Evolutionary conservation across 2,888 invertebrate species (phyloP).

Genomic region (Salticus scenicus): DNA sequence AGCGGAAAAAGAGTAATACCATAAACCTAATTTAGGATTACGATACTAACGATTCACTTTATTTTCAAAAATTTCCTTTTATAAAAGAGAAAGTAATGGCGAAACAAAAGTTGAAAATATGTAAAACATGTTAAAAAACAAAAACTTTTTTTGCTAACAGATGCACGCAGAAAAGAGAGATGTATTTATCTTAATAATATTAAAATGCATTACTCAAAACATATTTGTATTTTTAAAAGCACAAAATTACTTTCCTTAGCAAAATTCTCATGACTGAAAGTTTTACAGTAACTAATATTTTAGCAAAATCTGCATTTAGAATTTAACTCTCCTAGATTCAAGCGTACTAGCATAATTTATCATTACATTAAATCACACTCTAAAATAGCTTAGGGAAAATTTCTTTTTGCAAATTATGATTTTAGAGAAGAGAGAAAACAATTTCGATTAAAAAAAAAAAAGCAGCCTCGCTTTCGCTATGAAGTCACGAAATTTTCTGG

Average conservation of each 20-base stretch:
- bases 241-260: not conserved
- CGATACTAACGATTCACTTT: no score
- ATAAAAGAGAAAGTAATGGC: no score
- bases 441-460: constrained; percentile 1
- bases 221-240: constrained; percentile 4
- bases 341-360: not conserved
- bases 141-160: not conserved
- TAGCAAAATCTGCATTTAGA: constrained; percentile 3
- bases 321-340: not conserved
- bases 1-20: no score
- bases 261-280: not conserved
- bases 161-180: not conserved
- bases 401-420: not conserved
- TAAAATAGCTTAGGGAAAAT: not conserved
- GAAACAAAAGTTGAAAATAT: no score
- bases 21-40: no score
- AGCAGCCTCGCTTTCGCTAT: not conserved
- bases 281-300: constrained; percentile 1
- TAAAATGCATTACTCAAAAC: not conserved
- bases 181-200: not conserved
- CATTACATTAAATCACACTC: not conserved
- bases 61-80: no score
- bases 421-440: not conserved
- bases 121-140: no score
- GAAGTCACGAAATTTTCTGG: not conserved